Evolutionary conservation across 2,888 invertebrate species (phyloP).

Genomic region (Xestia ashworthii): DNA sequence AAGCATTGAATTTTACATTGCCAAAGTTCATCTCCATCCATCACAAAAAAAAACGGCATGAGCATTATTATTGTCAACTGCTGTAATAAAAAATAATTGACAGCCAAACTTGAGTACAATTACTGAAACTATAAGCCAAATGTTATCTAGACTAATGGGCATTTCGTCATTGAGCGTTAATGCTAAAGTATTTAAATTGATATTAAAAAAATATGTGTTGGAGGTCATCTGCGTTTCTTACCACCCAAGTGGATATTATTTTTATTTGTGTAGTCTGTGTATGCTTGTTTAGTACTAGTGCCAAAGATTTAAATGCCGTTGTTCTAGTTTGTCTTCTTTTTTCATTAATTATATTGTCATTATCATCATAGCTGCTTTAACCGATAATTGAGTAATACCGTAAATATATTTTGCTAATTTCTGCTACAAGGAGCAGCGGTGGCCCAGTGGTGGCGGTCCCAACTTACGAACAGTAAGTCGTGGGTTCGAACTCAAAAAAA

Average conservation of each 20-base stretch:
- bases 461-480: too few relatives aligned
- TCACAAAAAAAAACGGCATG: not conserved
- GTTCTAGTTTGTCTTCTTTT: not conserved
- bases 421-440: too few relatives aligned
- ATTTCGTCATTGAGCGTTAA: constrained; percentile 47
- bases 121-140: constrained; percentile 52
- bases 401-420: too few relatives aligned
- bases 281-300: constrained; percentile 1
- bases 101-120: constrained; percentile 25
- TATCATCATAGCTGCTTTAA: not conserved
- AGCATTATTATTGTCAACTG: constrained; percentile 9
- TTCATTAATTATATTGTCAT: not conserved
- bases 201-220: constrained; percentile 19
- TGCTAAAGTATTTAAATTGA: constrained; percentile 19
- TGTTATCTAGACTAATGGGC: constrained; percentile 55
- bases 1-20: not conserved
- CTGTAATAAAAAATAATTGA: constrained; percentile 36
- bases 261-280: constrained; percentile 3
- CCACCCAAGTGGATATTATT: constrained; percentile 54
- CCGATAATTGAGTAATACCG: not conserved
- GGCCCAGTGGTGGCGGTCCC: too few relatives aligned
- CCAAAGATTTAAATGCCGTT: not conserved
- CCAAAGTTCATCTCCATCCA: not conserved
- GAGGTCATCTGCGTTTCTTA: constrained; percentile 27
- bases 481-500: too few relatives aligned